Percentiles rank a stretch among this genome's conserved stretches.
phyloP scores from a whole-genome alignment of 2,113 vertebrate genomes.

The Bagarius yarrelli region DNA sequence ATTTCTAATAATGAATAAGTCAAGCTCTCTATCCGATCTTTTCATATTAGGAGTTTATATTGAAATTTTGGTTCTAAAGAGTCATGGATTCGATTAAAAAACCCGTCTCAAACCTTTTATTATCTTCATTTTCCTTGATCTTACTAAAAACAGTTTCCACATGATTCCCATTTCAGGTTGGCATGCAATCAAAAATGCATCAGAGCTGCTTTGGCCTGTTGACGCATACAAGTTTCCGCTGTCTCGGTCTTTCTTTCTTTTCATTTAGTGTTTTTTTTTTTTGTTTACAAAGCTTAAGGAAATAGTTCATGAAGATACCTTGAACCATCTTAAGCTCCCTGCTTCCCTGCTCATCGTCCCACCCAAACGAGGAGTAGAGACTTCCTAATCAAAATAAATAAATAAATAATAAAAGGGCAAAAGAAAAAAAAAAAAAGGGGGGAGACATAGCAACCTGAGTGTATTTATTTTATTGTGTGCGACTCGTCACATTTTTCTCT shows the following conservation, averaged over 20 bases:
- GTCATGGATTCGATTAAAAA: too few relatives aligned
- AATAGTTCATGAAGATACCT: not conserved
- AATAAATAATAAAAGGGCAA: not conserved
- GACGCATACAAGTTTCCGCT: constrained; percentile 6
- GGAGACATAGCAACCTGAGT: not conserved
- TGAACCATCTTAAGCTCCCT: constrained; percentile 12
- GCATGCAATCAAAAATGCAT: constrained; percentile 14
- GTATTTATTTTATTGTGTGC: constrained; percentile 29
- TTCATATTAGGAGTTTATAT: not conserved
- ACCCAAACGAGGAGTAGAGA: not conserved
- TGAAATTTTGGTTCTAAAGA: not conserved
- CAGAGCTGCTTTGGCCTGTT: constrained; percentile 6
- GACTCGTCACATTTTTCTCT: constrained; percentile 49
- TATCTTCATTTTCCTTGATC: not conserved
- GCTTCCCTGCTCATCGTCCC: not conserved
- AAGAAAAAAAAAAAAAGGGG: not conserved
- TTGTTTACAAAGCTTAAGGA: constrained; percentile 30
- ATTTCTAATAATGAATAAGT: not conserved
- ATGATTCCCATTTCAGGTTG: constrained; percentile 14
- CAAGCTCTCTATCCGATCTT: not conserved
- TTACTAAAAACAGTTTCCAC: constrained; percentile 4
- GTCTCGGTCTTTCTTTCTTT: constrained; percentile 25
- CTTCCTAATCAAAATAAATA: not conserved
- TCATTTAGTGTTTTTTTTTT: constrained; percentile 3
- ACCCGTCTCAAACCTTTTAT: not conserved